A percentile compares a stretch with the other conserved stretches of the same genome.
These are phyloP conservation scores for Tiliacea citrago DNA, from an alignment of 2,888 invertebrate species.

Conservation along the genomic window DNA sequence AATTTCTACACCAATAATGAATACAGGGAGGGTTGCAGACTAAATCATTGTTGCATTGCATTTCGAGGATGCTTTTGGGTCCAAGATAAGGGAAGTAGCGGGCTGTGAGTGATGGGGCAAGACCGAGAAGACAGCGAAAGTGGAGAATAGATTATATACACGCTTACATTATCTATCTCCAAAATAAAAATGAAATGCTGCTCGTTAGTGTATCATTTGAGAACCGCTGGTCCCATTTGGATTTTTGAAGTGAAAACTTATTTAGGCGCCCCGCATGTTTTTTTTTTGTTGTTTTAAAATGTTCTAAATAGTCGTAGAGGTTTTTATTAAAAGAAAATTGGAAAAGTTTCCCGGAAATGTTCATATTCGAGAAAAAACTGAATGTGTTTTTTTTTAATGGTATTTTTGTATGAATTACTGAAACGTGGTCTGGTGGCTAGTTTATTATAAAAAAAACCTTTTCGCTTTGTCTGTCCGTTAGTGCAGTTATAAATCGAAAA, in stretches of 20 bases:
- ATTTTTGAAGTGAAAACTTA: too few relatives aligned
- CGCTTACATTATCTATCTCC: background rate
- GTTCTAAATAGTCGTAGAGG: background rate
- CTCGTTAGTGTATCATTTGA: background rate
- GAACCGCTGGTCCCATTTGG: background rate
- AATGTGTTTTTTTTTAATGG: background rate
- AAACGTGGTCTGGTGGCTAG: too few relatives aligned
- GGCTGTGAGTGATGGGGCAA: background rate
- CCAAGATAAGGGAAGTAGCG: slow-evolving; percentile 49
- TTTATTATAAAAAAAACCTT: background rate
- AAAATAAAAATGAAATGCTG: background rate
- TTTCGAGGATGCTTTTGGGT: slow-evolving; percentile 77
- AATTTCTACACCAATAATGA: slow-evolving; percentile 91
- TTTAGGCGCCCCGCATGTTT: too few relatives aligned
- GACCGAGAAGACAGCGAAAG: background rate
- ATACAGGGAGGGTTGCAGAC: slow-evolving; percentile 87
- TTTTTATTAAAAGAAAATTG: background rate
- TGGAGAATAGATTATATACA: background rate
- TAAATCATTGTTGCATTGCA: slow-evolving; percentile 90
- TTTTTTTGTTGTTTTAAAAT: background rate
- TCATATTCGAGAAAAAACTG: background rate
- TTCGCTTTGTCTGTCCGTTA: background rate
- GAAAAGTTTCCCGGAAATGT: background rate
- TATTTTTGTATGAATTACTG: background rate
- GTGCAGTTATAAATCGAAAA: background rate